Conservation (phyloP, 2,797 vertebrate genomes). For the Catostomus latipinnis region DNA sequence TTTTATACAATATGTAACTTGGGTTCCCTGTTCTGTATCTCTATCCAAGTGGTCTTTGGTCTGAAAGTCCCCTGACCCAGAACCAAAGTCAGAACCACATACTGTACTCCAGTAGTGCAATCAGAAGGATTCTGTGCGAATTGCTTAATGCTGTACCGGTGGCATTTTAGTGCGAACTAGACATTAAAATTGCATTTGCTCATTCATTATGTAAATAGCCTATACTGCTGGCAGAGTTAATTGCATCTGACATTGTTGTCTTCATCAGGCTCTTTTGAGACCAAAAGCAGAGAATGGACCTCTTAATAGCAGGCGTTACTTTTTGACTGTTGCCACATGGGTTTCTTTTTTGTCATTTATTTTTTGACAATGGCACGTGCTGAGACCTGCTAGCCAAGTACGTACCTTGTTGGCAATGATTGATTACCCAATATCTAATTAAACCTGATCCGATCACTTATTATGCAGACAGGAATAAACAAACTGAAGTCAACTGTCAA, state of each 20-base stretch:
- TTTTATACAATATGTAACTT: too few species aligned
- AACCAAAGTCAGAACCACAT: background rate
- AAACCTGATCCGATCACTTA: slow-evolving; percentile 99
- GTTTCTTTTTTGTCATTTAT: slow-evolving; percentile 79
- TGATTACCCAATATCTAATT: slow-evolving; percentile 99
- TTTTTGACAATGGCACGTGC: slow-evolving; percentile 78
- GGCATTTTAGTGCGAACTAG: slow-evolving; percentile 71
- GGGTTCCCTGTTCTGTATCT: too few species aligned
- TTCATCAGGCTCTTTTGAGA: slow-evolving; percentile 29
- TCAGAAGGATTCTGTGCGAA: slow-evolving; percentile 54
- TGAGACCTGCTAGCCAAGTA: slow-evolving; percentile 87
- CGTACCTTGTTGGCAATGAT: slow-evolving; percentile 99
- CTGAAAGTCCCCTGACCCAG: too few species aligned
- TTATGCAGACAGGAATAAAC: slow-evolving; percentile 99
- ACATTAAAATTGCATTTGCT: slow-evolving; percentile 78
- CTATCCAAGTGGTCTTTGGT: too few species aligned
- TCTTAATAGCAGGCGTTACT: slow-evolving; percentile 75
- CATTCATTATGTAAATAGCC: slow-evolving; percentile 81
- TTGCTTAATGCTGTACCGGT: slow-evolving; percentile 63
- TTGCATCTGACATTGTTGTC: slow-evolving; percentile 71
- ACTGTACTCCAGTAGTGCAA: background rate
- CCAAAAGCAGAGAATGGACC: slow-evolving; percentile 19
- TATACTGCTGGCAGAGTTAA: slow-evolving; percentile 75
- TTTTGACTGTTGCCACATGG: slow-evolving; percentile 77
- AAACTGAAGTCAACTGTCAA: slow-evolving; percentile 98